Evolutionary conservation across 1,140 invertebrate genomes (phyloP).

Genomic region (Pantala flavescens): DNA sequence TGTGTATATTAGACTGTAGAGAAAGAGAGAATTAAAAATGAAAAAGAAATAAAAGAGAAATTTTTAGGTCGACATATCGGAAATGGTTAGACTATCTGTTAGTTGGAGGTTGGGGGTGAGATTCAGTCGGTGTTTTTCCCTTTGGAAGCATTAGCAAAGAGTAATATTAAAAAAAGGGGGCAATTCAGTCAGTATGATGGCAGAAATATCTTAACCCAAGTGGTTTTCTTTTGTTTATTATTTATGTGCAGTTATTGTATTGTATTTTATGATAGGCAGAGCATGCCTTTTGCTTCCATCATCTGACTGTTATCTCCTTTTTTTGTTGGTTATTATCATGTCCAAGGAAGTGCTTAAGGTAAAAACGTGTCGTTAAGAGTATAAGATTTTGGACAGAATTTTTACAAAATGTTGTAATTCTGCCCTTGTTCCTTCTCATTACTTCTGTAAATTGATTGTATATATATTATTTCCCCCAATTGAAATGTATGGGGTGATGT

Average conservation of each 20-base stretch:
- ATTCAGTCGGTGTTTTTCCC: background rate
- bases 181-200: too few relatives aligned
- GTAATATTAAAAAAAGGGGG: too few relatives aligned
- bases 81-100: background rate
- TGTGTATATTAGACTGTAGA: background rate
- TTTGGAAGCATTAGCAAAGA: too few relatives aligned
- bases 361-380: background rate
- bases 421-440: background rate
- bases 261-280: too few relatives aligned
- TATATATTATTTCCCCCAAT: background rate
- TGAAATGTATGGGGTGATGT: background rate
- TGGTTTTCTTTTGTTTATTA: too few relatives aligned
- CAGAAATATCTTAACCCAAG: too few relatives aligned
- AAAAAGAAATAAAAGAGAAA: background rate
- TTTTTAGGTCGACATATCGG: background rate
- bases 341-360: background rate
- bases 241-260: too few relatives aligned
- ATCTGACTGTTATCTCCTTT: too few relatives aligned
- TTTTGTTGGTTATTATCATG: background rate
- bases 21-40: background rate
- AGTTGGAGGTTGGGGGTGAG: background rate
- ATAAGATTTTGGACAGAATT: background rate
- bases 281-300: too few relatives aligned
- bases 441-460: slow-evolving; percentile 1
- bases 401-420: slow-evolving; percentile 3